A percentile compares a stretch with the other conserved stretches of the same genome.
phyloP scores from a whole-genome alignment of 2,113 vertebrate genomes.

The Oophaga pumilio region DNA sequence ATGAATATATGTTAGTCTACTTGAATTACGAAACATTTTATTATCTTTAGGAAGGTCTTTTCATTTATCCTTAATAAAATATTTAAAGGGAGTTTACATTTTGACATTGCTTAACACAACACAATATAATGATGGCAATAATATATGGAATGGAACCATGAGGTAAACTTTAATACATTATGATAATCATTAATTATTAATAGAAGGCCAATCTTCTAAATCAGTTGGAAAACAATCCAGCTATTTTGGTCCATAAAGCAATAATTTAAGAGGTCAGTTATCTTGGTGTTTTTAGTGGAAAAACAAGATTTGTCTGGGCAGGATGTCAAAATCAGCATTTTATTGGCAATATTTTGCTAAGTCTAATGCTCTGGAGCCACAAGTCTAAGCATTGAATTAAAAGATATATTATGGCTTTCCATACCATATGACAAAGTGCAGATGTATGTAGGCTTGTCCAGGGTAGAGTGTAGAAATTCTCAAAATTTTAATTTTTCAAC shows the following conservation, averaged over 20 bases:
- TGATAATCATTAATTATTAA: slow-evolving; percentile 42
- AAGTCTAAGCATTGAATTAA: slow-evolving; percentile 47
- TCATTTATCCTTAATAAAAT: neutral
- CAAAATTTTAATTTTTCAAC: slow-evolving; percentile 59
- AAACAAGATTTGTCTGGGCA: slow-evolving; percentile 55
- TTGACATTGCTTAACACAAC: neutral
- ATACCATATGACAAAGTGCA: slow-evolving; percentile 44
- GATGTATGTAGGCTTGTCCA: slow-evolving; percentile 41
- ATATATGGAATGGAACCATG: neutral
- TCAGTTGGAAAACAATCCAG: slow-evolving; percentile 42
- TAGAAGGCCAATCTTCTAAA: slow-evolving; percentile 21
- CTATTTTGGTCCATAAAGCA: slow-evolving; percentile 51
- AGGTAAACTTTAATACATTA: slow-evolving; percentile 37
- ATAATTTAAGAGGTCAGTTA: slow-evolving; percentile 48
- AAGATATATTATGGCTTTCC: slow-evolving; percentile 54
- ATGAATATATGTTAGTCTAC: neutral
- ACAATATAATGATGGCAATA: neutral
- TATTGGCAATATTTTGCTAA: slow-evolving; percentile 54
- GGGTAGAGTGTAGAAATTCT: slow-evolving; percentile 8
- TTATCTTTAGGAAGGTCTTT: neutral
- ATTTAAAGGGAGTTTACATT: neutral
- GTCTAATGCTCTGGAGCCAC: slow-evolving; percentile 56
- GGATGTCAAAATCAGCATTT: slow-evolving; percentile 55
- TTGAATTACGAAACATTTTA: neutral
- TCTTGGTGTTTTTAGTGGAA: slow-evolving; percentile 52